Conservation (phyloP, 2,888 invertebrate genomes). For the Xanthia togata region DNA sequence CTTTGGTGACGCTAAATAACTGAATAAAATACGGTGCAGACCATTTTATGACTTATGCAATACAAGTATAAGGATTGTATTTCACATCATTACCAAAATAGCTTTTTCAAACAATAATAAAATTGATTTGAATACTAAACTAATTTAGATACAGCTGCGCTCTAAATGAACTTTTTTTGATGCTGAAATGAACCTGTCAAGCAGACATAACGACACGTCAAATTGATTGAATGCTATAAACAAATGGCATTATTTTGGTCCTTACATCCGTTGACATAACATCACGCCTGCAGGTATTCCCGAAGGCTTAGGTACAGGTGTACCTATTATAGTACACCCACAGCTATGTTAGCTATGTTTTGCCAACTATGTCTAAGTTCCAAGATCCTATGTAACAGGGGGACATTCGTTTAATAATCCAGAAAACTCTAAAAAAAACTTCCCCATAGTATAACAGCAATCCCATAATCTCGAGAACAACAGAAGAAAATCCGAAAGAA, state of each 20-base stretch:
- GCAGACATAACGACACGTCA: background rate
- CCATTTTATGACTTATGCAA: background rate
- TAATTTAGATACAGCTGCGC: background rate
- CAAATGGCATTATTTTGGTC: background rate
- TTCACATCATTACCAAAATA: background rate
- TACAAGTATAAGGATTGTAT: background rate
- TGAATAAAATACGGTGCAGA: constrained; percentile 4
- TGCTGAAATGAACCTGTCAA: too few species aligned
- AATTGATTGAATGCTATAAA: background rate
- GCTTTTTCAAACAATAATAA: background rate
- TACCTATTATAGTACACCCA: too few species aligned
- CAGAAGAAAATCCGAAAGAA: constrained; percentile 9
- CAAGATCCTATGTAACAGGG: too few species aligned
- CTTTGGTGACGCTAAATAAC: constrained; percentile 20
- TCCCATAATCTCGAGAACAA: constrained; percentile 44
- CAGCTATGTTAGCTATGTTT: too few species aligned
- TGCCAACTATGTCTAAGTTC: too few species aligned
- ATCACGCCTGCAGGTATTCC: too few species aligned
- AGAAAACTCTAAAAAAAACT: constrained; percentile 3
- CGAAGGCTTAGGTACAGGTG: too few species aligned
- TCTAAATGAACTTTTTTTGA: too few species aligned
- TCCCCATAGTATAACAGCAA: constrained; percentile 5
- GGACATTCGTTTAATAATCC: background rate
- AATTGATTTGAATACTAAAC: background rate
- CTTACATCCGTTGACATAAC: background rate